Conservation (phyloP, 2,888 invertebrate species). For the Teinopalpus imperialis region DNA sequence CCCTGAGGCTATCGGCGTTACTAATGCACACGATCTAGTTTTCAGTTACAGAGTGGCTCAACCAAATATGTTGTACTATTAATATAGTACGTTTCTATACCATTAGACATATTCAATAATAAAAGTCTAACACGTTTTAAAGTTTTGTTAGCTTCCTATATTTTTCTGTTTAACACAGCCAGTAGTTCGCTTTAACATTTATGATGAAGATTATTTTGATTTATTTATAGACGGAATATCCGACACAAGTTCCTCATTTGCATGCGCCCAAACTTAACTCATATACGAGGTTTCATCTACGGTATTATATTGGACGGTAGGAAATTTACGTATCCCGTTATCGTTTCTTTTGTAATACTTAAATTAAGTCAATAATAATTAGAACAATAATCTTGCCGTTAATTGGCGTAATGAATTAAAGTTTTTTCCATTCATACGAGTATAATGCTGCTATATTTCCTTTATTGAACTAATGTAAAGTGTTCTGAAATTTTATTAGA, state of each 20-base stretch:
- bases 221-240: constrained; percentile 20
- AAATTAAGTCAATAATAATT: constrained; percentile 14
- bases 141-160: constrained; percentile 3
- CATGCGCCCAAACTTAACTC: constrained; percentile 17
- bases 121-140: neutral
- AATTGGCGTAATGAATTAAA: neutral
- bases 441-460: no score
- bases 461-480: no score
- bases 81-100: no score
- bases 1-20: no score
- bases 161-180: constrained; percentile 12
- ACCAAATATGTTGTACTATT: no score
- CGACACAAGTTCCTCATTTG: constrained; percentile 16
- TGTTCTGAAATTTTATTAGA: no score
- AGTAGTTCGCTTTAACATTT: constrained; percentile 16
- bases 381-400: constrained; percentile 6
- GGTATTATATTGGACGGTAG: constrained; percentile 1
- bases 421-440: no score
- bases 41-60: no score
- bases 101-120: no score
- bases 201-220: constrained; percentile 24
- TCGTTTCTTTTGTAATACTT: constrained; percentile 10
- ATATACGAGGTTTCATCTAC: constrained; percentile 12
- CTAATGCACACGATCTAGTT: no score
- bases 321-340: constrained; percentile 8